Percentiles rank a stretch among this genome's conserved stretches.
These are phyloP conservation scores for Labia minor DNA, from an alignment of 2,888 invertebrate genomes.

Conservation along the genomic window DNA sequence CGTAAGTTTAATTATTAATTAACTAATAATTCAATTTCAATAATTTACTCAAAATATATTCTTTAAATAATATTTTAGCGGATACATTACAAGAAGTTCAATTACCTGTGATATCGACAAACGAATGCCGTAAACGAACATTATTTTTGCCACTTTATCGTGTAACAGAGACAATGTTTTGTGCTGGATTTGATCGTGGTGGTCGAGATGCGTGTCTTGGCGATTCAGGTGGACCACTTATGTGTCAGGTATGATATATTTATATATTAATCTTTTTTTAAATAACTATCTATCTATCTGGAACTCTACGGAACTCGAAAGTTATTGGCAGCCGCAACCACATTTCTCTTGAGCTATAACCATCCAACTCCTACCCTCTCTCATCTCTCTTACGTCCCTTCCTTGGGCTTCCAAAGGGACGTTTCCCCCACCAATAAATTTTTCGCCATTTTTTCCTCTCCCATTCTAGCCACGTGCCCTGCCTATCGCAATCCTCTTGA, in stretches of 20 bases:
- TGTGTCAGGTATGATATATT: constrained; percentile 64
- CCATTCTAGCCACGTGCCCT: too few relatives aligned
- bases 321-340: too few relatives aligned
- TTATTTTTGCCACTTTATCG: constrained; percentile 62
- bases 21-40: neutral
- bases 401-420: too few relatives aligned
- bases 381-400: too few relatives aligned
- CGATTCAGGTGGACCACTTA: constrained; percentile 68
- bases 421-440: too few relatives aligned
- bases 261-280: constrained; percentile 14
- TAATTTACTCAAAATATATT: too few relatives aligned
- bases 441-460: too few relatives aligned
- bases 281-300: too few relatives aligned
- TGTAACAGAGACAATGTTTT: constrained; percentile 72
- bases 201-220: constrained; percentile 71
- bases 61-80: constrained; percentile 52
- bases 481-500: too few relatives aligned
- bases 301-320: too few relatives aligned
- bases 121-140: constrained; percentile 63
- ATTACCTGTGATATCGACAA: constrained; percentile 64
- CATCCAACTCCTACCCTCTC: too few relatives aligned
- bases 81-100: constrained; percentile 74
- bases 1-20: constrained; percentile 46
- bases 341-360: too few relatives aligned
- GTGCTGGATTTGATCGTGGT: constrained; percentile 67